These are phyloP conservation scores for Psettodes erumei DNA, from an alignment of 2,113 vertebrate genomes.

Conservation along the genomic window DNA sequence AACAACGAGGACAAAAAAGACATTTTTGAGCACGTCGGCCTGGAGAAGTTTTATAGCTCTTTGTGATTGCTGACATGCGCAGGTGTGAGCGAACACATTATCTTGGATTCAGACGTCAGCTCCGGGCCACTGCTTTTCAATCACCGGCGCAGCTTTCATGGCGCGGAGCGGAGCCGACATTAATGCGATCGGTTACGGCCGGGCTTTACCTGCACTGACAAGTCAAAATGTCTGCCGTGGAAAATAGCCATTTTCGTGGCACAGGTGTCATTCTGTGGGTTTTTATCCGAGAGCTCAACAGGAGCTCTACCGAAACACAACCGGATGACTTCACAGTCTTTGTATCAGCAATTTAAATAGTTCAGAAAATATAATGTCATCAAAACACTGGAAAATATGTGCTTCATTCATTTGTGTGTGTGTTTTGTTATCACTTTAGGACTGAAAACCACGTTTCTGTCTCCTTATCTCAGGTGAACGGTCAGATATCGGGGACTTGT, in stretches of 20 bases:
- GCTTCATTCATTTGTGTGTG: neutral
- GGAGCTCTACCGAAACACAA: neutral
- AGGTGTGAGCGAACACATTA: neutral
- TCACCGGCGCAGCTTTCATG: too few species aligned
- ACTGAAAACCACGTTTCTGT: neutral
- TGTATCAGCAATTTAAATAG: neutral
- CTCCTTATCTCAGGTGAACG: conserved; percentile 24
- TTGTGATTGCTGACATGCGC: neutral
- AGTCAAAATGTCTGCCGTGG: conserved; percentile 8
- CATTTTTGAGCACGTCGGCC: too few species aligned
- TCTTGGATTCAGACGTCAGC: neutral
- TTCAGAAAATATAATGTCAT: neutral
- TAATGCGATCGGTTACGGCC: neutral
- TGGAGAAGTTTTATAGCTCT: neutral
- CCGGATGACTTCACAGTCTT: neutral
- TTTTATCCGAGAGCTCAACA: neutral
- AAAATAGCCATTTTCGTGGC: neutral
- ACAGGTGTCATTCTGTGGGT: conserved; percentile 1
- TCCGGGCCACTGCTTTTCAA: neutral
- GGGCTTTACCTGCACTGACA: neutral
- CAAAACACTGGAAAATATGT: neutral
- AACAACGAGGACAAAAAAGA: too few species aligned
- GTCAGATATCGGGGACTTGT: conserved; percentile 10
- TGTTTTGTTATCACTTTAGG: neutral
- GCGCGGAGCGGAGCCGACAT: too few species aligned